Conservation (phyloP, 2,113 vertebrate genomes). For the Mesembrinibis cayennensis region DNA sequence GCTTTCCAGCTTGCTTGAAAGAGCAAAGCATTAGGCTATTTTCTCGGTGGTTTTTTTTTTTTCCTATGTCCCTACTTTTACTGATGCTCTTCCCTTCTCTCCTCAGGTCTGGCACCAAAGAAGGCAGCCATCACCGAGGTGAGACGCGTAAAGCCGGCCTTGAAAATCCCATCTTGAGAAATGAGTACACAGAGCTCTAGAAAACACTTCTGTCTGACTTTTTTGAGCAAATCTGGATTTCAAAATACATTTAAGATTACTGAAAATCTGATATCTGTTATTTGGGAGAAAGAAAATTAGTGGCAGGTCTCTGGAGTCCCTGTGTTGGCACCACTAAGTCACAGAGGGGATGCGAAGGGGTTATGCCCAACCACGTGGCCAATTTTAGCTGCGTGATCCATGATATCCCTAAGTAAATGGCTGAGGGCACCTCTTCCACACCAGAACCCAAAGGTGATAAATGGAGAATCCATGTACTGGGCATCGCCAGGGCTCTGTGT, state of each 20-base stretch:
- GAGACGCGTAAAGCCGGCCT: conserved; percentile 26
- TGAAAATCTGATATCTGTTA: neutral
- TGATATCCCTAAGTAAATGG: neutral
- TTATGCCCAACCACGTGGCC: neutral
- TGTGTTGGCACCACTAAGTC: neutral
- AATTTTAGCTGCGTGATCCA: neutral
- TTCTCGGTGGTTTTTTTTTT: neutral
- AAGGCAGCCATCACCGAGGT: conserved; percentile 66
- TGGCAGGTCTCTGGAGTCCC: neutral
- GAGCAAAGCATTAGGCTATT: neutral
- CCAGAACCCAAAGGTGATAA: neutral
- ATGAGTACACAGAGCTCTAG: neutral
- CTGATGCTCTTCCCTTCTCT: conserved; percentile 21
- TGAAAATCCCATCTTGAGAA: neutral
- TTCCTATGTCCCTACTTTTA: neutral
- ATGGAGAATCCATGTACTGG: accelerated
- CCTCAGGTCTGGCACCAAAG: conserved; percentile 64
- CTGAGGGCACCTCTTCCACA: neutral
- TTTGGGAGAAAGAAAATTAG: neutral
- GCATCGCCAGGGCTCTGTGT: neutral
- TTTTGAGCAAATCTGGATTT: neutral
- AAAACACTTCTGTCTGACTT: neutral
- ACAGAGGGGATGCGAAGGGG: neutral
- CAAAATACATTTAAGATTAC: neutral
- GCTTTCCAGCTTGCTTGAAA: neutral